These are phyloP conservation scores for Aphidius ervi DNA, from an alignment of 1,140 invertebrate species.

Conservation along the genomic window DNA sequence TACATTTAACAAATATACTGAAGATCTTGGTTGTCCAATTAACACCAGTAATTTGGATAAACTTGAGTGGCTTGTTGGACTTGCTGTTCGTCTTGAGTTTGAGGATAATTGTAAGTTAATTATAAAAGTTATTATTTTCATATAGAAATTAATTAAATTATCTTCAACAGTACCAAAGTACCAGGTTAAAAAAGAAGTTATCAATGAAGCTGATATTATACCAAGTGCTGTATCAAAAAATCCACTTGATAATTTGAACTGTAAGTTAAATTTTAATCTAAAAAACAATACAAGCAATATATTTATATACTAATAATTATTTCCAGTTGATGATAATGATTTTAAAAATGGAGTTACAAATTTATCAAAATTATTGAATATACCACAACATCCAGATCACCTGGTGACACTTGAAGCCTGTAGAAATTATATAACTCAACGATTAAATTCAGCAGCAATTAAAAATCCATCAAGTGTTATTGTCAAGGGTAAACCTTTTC, in stretches of 20 bases:
- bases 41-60: conserved; percentile 56
- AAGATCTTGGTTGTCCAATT: conserved; percentile 65
- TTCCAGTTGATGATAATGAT: conserved; percentile 75
- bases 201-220: conserved; percentile 53
- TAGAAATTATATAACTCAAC: conserved; percentile 62
- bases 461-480: conserved; percentile 60
- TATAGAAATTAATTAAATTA: conserved; percentile 35
- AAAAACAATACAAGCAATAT: background rate
- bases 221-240: conserved; percentile 73
- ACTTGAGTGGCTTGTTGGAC: conserved; percentile 82
- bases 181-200: conserved; percentile 59
- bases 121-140: too few relatives aligned
- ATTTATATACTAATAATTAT: conserved; percentile 26
- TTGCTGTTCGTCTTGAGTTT: conserved; percentile 79
- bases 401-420: conserved; percentile 73
- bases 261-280: conserved; percentile 58
- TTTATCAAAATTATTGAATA: conserved; percentile 74
- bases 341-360: conserved; percentile 76
- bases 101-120: conserved; percentile 68
- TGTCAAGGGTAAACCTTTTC: conserved; percentile 62
- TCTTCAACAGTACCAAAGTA: conserved; percentile 65
- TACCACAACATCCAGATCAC: conserved; percentile 78
- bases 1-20: conserved; percentile 72
- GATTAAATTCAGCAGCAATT: conserved; percentile 63
- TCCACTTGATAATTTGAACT: conserved; percentile 79